Evolutionary conservation across 2,888 invertebrate genomes (phyloP).

Genomic region (Sepiola atlantica): DNA sequence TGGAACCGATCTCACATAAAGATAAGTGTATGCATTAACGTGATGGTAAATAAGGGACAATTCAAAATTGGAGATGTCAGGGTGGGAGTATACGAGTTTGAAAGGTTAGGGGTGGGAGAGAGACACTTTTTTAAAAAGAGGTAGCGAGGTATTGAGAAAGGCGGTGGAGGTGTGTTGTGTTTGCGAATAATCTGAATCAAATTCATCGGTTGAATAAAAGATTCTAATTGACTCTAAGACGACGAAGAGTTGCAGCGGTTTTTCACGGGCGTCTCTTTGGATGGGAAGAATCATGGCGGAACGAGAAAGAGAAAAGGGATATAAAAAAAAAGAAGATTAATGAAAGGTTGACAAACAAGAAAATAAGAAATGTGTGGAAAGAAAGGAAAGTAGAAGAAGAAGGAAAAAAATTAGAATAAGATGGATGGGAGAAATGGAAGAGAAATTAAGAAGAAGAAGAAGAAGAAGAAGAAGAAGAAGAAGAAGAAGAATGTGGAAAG

Average conservation of each 20-base stretch:
- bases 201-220: neutral
- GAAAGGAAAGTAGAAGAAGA: neutral
- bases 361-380: neutral
- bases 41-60: neutral
- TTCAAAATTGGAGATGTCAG: neutral
- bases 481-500: neutral
- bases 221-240: neutral
- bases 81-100: neutral
- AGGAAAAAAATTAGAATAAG: neutral
- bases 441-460: no score
- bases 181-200: neutral
- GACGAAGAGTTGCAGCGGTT: neutral
- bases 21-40: neutral
- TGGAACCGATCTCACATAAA: neutral
- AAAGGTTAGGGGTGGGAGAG: neutral
- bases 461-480: neutral
- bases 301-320: no score
- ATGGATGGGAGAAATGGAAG: no score
- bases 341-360: neutral
- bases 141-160: neutral
- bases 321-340: neutral
- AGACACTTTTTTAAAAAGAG: neutral
- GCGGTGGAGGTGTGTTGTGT: no score
- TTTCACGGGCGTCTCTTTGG: neutral
- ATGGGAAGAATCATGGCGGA: no score